phyloP scores from a whole-genome alignment of 2,797 vertebrate genomes.

The Oryzias sinensis region DNA sequence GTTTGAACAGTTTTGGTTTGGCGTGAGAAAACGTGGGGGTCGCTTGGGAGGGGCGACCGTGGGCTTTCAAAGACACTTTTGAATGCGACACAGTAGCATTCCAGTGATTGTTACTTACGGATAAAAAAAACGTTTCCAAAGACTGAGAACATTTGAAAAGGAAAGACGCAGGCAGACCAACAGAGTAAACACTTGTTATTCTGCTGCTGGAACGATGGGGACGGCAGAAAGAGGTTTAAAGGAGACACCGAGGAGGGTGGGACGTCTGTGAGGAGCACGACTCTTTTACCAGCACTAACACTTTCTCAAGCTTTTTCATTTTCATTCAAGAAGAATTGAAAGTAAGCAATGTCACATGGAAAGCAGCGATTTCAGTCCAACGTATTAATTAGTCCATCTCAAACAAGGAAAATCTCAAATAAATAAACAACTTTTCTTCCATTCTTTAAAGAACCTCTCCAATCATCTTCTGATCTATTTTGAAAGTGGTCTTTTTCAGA shows the following conservation, averaged over 20 bases:
- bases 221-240: conserved; percentile 29
- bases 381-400: too few relatives aligned
- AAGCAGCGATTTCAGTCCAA: too few relatives aligned
- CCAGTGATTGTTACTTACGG: conserved; percentile 68
- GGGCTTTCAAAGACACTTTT: conserved; percentile 70
- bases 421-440: too few relatives aligned
- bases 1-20: conserved; percentile 55
- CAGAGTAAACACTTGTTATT: conserved; percentile 65
- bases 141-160: conserved; percentile 47
- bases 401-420: too few relatives aligned
- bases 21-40: conserved; percentile 72
- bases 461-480: too few relatives aligned
- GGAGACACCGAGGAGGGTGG: conserved; percentile 52
- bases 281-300: conserved; percentile 34
- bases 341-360: too few relatives aligned
- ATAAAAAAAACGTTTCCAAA: conserved; percentile 34
- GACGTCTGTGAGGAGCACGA: conserved; percentile 43
- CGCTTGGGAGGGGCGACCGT: conserved; percentile 37
- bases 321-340: too few relatives aligned
- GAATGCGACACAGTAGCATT: conserved; percentile 74
- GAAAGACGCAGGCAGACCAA: conserved; percentile 48
- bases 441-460: too few relatives aligned
- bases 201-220: conserved; percentile 42
- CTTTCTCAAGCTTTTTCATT: conserved; percentile 33
- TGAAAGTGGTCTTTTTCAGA: too few relatives aligned